These are phyloP conservation scores for Aplocera efformata DNA, from an alignment of 2,888 invertebrate genomes.

Conservation along the genomic window DNA sequence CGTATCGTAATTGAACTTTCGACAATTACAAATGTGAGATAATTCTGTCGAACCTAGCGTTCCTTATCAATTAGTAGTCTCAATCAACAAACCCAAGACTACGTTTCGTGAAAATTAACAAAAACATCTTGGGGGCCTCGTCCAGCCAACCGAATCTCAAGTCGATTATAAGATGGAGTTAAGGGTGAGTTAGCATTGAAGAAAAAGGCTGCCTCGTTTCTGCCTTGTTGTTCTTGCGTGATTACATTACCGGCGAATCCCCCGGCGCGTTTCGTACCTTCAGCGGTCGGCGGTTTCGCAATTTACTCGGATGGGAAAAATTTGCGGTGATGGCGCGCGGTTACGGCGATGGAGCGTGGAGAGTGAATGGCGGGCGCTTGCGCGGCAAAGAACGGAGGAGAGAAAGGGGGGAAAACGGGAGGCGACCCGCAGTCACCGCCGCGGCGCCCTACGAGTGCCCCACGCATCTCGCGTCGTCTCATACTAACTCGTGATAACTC, in stretches of 20 bases:
- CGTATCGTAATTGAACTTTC: no score
- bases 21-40: no score
- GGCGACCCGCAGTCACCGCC: conserved; percentile 48
- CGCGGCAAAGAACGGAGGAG: conserved; percentile 31
- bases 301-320: conserved; percentile 74
- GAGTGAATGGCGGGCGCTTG: conserved; percentile 48
- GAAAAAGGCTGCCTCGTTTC: conserved; percentile 56
- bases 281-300: conserved; percentile 66
- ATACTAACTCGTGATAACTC: conserved; percentile 33
- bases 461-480: conserved; percentile 40
- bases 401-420: conserved; percentile 33
- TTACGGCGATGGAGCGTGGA: conserved; percentile 25
- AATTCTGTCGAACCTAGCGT: no score
- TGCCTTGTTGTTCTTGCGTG: conserved; percentile 62
- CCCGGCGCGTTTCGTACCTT: conserved; percentile 56
- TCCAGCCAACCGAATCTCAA: conserved; percentile 36
- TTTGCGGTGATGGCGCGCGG: conserved; percentile 51
- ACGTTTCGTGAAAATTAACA: conserved; percentile 4
- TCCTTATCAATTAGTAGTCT: no score
- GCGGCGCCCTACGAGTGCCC: conserved; percentile 44
- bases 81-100: not conserved
- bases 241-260: conserved; percentile 63
- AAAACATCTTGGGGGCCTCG: conserved; percentile 11
- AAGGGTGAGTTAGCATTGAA: conserved; percentile 51
- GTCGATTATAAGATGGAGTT: conserved; percentile 59